phyloP scores from a whole-genome alignment of 2,888 invertebrate genomes.

The Stratiomys singularior region DNA sequence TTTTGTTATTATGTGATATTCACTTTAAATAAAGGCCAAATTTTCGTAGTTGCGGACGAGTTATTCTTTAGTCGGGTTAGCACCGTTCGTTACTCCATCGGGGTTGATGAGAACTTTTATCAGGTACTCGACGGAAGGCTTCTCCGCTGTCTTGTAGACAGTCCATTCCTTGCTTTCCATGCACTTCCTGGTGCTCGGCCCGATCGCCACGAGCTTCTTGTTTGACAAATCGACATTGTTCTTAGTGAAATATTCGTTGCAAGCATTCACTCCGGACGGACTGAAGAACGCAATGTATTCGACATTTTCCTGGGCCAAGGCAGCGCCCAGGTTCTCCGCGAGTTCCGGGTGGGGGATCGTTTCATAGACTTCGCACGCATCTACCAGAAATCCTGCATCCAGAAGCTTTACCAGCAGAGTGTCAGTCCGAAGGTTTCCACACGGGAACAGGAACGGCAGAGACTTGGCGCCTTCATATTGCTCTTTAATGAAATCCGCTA shows the following conservation, averaged over 20 bases:
- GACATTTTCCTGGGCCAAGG: conserved; percentile 64
- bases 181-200: conserved; percentile 69
- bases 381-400: conserved; percentile 64
- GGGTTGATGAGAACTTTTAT: conserved; percentile 62
- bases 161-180: conserved; percentile 64
- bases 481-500: conserved; percentile 67
- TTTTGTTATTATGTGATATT: neutral
- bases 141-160: conserved; percentile 66
- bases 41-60: neutral
- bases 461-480: conserved; percentile 65
- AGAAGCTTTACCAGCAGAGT: conserved; percentile 65
- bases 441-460: conserved; percentile 68
- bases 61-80: neutral
- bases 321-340: conserved; percentile 63
- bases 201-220: conserved; percentile 69
- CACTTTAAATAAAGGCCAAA: conserved; percentile 10
- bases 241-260: conserved; percentile 64
- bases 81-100: neutral
- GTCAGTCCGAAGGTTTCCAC: conserved; percentile 69
- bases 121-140: conserved; percentile 68
- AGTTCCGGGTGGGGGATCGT: conserved; percentile 67
- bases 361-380: conserved; percentile 68
- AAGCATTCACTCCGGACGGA: conserved; percentile 69
- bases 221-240: conserved; percentile 58
- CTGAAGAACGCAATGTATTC: conserved; percentile 71